Base-by-base conservation (phyloP, 2,797 vertebrate species). In the Chelonia mydas region DNA sequence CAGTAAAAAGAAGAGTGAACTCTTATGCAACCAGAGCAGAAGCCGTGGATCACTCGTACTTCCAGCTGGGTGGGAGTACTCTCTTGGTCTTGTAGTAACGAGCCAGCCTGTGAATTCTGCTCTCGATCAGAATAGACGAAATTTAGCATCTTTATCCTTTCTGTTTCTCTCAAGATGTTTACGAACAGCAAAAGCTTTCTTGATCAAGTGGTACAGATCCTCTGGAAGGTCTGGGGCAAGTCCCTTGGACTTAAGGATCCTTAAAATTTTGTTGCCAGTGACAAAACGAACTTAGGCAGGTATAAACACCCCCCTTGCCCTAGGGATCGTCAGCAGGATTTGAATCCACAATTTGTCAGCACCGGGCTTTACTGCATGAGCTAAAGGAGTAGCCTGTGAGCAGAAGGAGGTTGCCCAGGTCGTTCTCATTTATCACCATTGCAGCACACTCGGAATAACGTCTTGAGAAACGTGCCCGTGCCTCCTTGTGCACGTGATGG, bases 71-170 rank as follows among this genome's bases (percentile, higher is more conserved):
- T 16, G 99, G 99, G 87, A 99, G 99, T 86, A 99, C 99, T 97
- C 99, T 99, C 98, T 99, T 99, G 94, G 99, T 99, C 98, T 99
- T 99, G 97, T 99, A 99, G 97, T 99, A 99, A 84, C 99, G 99
- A 98, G 99, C 99, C 98, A 99, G 95, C 92, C 99, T 98, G 96
- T 99, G 99, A 98, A 99, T 99, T 97, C 99, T 98, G 98, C 99
- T 99, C 96, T 99, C 99, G 12, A 99, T 99, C 47, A 99, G 99
- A 98, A 99, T 99, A 99, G 98, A n/a, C 99, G 99, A 98, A 99
- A 99, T 96, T 99, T 99, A 96, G 99, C 99, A 96, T 99, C 99
- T 97, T 99, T 99, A 98, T 99, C 99, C 99, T 99, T 99, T 93
- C 99, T 99, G 98, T 99, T 99, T 96, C 99, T 41, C 41, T 41